A percentile compares a stretch with the other conserved stretches of the same genome.
Evolutionary conservation across 2,888 invertebrate genomes (phyloP).

Genomic region (Agrochola circellaris): DNA sequence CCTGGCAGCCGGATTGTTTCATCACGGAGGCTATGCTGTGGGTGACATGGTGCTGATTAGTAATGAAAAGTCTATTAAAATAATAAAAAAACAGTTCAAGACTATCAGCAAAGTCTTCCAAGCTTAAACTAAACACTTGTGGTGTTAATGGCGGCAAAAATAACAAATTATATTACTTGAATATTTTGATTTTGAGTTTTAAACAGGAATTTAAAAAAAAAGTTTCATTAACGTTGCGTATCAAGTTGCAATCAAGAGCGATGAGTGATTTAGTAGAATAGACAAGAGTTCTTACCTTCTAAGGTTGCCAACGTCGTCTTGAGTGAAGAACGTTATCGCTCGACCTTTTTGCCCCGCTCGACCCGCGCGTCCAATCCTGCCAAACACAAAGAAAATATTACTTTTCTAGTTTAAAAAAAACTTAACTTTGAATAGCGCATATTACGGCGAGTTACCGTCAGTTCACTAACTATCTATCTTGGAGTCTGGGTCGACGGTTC

Average conservation of each 20-base stretch:
- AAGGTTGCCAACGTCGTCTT: constrained; percentile 96
- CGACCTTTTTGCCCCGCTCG: constrained; percentile 97
- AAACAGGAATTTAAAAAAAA: not conserved
- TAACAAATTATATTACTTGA: too few species aligned
- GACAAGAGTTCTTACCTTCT: constrained; percentile 91
- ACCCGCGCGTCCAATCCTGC: constrained; percentile 95
- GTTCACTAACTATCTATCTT: too few species aligned
- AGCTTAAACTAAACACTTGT: not conserved
- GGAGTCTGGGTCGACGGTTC: too few species aligned
- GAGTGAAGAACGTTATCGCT: constrained; percentile 98
- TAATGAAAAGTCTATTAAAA: not conserved
- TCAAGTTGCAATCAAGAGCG: too few species aligned
- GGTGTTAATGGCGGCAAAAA: not conserved
- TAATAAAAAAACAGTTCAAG: not conserved
- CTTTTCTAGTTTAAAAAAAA: not conserved
- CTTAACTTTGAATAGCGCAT: not conserved
- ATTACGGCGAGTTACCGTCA: not conserved
- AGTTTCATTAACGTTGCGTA: not conserved
- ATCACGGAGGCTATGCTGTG: constrained; percentile 97
- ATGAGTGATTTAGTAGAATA: not conserved
- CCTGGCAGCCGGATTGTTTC: constrained; percentile 97
- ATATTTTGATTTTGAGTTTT: not conserved
- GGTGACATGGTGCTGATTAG: not conserved
- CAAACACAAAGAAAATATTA: not conserved
- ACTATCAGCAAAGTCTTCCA: not conserved